Conservation (phyloP, 1,140 invertebrate species). For the Babylonia areolata region DNA sequence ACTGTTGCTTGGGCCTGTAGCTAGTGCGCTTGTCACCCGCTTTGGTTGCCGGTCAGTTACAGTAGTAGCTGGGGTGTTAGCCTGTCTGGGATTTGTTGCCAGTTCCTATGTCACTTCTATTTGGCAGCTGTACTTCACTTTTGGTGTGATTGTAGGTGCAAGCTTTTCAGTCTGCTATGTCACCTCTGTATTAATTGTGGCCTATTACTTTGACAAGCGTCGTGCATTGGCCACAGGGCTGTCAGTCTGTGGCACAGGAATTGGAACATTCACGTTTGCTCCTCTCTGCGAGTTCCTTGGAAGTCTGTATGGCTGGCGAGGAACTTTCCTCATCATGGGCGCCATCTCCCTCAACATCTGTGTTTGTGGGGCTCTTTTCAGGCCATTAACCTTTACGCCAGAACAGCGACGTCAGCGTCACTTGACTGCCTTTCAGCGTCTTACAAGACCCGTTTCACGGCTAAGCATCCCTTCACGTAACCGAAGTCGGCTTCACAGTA, state of each 20-base stretch:
- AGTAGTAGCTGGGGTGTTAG: slow-evolving; percentile 84
- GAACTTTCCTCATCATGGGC: slow-evolving; percentile 87
- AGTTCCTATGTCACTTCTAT: slow-evolving; percentile 80
- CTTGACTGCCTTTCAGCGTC: slow-evolving; percentile 61
- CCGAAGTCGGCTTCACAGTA: slow-evolving; percentile 37
- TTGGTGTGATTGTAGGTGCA: slow-evolving; percentile 90
- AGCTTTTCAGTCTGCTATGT: slow-evolving; percentile 92
- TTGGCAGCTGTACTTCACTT: slow-evolving; percentile 86
- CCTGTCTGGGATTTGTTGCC: slow-evolving; percentile 87
- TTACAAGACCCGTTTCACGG: slow-evolving; percentile 33
- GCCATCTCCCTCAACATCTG: slow-evolving; percentile 87
- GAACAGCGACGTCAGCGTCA: slow-evolving; percentile 59
- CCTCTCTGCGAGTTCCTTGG: slow-evolving; percentile 70
- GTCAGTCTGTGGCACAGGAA: slow-evolving; percentile 78
- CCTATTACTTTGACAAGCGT: slow-evolving; percentile 95
- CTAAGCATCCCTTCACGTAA: slow-evolving; percentile 44
- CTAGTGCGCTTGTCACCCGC: slow-evolving; percentile 90
- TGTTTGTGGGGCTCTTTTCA: slow-evolving; percentile 87
- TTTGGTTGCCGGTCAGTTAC: slow-evolving; percentile 88
- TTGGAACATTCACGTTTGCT: slow-evolving; percentile 74
- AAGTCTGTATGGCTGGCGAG: slow-evolving; percentile 71
- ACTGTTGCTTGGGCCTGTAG: slow-evolving; percentile 88
- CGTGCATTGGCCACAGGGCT: slow-evolving; percentile 93
- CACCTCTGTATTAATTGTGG: slow-evolving; percentile 81
- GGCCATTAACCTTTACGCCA: slow-evolving; percentile 80